Conservation (phyloP, 2,888 invertebrate genomes). For the Drosophila nigricruria region DNA sequence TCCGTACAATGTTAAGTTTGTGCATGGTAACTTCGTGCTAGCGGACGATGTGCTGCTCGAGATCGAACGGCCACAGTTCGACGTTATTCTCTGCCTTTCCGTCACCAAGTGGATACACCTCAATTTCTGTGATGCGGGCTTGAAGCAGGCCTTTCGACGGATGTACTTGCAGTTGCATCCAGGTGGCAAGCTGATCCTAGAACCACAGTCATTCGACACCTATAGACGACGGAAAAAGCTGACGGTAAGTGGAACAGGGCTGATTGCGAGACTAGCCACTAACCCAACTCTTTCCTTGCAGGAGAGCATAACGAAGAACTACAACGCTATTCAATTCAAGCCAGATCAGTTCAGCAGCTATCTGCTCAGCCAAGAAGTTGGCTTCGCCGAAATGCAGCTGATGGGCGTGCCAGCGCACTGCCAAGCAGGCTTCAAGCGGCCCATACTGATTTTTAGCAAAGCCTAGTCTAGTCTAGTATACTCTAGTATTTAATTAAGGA, state of each 20-base stretch:
- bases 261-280: no score
- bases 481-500: not conserved
- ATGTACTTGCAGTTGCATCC: slow-evolving; percentile 91
- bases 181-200: slow-evolving; percentile 92
- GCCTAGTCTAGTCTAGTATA: slow-evolving; percentile 32
- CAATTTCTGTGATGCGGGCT: slow-evolving; percentile 94
- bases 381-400: slow-evolving; percentile 88
- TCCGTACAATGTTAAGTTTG: slow-evolving; percentile 91
- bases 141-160: slow-evolving; percentile 92
- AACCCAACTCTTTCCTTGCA: slow-evolving; percentile 17
- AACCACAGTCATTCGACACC: slow-evolving; percentile 93
- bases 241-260: slow-evolving; percentile 86
- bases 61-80: slow-evolving; percentile 91
- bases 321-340: slow-evolving; percentile 87
- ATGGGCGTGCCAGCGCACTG: slow-evolving; percentile 88
- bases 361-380: slow-evolving; percentile 88
- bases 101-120: slow-evolving; percentile 97
- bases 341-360: slow-evolving; percentile 90
- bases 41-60: slow-evolving; percentile 90
- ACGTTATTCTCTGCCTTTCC: slow-evolving; percentile 93
- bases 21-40: slow-evolving; percentile 93
- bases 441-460: slow-evolving; percentile 86
- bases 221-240: slow-evolving; percentile 91
- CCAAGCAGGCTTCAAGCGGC: slow-evolving; percentile 88
- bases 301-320: slow-evolving; percentile 82